phyloP scores from a whole-genome alignment of 2,113 vertebrate species.

The Chamaetylas fuelleborni region DNA sequence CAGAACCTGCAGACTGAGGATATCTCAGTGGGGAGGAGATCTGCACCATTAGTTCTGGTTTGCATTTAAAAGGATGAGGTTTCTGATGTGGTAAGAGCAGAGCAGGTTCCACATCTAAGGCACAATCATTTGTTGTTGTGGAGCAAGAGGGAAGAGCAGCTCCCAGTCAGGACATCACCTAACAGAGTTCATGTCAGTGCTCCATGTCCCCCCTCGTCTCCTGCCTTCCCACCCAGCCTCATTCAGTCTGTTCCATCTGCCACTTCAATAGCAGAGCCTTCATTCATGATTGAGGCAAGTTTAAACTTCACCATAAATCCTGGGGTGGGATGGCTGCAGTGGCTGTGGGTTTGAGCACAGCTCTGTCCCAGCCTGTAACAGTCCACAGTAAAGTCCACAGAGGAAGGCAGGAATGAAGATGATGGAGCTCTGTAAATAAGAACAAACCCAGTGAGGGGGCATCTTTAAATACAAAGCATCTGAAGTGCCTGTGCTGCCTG shows the following conservation, averaged over 20 bases:
- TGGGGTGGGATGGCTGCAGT: fast-evolving
- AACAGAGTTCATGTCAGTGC: neutral
- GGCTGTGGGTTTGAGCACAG: neutral
- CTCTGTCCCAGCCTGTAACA: neutral
- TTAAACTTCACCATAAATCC: neutral
- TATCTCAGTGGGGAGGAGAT: neutral
- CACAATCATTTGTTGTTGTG: neutral
- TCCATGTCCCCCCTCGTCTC: neutral
- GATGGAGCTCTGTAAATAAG: neutral
- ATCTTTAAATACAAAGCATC: neutral
- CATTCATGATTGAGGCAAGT: neutral
- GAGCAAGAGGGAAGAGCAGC: neutral
- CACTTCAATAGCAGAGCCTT: neutral
- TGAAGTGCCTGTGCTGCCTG: neutral
- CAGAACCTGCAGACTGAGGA: neutral
- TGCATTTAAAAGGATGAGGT: neutral
- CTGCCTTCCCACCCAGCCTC: neutral
- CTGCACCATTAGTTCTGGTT: neutral
- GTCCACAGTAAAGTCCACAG: neutral
- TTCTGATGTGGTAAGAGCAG: neutral
- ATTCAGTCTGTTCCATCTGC: neutral
- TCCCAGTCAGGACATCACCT: neutral
- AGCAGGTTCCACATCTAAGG: neutral
- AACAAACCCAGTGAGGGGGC: neutral
- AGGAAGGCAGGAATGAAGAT: neutral